Conservation (phyloP, 1,140 invertebrate species). For the Drosophila obscura region DNA sequence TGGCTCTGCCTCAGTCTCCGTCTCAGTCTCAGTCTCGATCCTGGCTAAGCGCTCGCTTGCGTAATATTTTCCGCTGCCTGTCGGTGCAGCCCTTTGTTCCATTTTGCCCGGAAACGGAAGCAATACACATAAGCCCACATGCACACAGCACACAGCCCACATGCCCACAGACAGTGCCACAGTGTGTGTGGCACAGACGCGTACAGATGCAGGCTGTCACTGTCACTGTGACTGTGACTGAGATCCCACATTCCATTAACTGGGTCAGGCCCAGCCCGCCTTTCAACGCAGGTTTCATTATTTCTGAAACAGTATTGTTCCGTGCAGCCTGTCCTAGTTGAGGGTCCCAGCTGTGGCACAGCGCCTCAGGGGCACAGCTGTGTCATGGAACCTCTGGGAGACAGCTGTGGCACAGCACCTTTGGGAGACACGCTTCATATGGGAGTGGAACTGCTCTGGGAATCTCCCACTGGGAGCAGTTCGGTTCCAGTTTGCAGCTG, state of each 20-base stretch:
- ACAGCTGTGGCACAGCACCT: too few relatives aligned
- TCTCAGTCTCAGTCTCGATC: conserved; percentile 23
- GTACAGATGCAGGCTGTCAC: not conserved
- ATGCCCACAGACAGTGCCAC: conserved; percentile 5
- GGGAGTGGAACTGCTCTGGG: too few relatives aligned
- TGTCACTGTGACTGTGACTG: conserved; percentile 9
- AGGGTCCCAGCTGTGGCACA: too few relatives aligned
- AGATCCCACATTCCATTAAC: conserved; percentile 35
- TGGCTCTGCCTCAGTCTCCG: conserved; percentile 25
- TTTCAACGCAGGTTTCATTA: too few relatives aligned
- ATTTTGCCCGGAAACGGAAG: conserved; percentile 58
- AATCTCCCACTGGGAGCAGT: too few relatives aligned
- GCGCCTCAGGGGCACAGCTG: too few relatives aligned
- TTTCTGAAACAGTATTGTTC: too few relatives aligned
- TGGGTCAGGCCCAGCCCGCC: conserved; percentile 20
- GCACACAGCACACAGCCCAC: not conserved
- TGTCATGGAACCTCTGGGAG: too few relatives aligned
- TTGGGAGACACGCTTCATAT: too few relatives aligned
- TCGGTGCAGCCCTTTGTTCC: conserved; percentile 44
- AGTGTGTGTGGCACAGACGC: conserved; percentile 4
- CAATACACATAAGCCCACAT: conserved; percentile 42
- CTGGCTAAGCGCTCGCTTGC: conserved; percentile 28
- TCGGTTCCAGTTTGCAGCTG: too few relatives aligned
- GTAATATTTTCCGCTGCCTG: conserved; percentile 73
- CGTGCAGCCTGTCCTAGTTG: too few relatives aligned